These are phyloP conservation scores for Callipepla californica DNA, from an alignment of 2,113 vertebrate species.

Conservation along the genomic window DNA sequence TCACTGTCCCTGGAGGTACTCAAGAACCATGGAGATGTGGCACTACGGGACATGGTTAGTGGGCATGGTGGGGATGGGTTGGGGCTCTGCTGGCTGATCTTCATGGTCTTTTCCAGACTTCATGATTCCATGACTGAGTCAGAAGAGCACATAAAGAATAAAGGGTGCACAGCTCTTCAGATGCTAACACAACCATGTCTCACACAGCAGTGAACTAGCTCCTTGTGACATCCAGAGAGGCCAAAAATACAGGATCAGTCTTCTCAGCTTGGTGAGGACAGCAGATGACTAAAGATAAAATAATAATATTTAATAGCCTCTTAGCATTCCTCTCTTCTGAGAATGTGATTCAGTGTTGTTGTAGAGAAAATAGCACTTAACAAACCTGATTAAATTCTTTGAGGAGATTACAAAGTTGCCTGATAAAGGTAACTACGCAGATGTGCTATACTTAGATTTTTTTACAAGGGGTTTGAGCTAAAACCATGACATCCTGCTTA, in stretches of 20 bases:
- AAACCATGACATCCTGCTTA: conserved; percentile 61
- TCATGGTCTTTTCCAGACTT: no score
- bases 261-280: background rate
- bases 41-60: no score
- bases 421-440: conserved; percentile 69
- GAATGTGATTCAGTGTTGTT: conserved; percentile 55
- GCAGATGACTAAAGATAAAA: background rate
- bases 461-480: conserved; percentile 57
- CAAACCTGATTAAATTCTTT: conserved; percentile 59
- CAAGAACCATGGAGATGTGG: no score
- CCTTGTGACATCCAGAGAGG: background rate
- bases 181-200: background rate
- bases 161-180: conserved; percentile 45
- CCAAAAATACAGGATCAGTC: background rate
- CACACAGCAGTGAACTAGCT: conserved; percentile 34
- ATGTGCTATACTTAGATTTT: conserved; percentile 67
- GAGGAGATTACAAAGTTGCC: conserved; percentile 58
- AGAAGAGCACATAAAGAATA: conserved; percentile 52
- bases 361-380: conserved; percentile 59
- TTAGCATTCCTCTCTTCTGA: conserved; percentile 11
- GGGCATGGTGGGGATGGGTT: no score
- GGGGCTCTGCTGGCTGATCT: no score
- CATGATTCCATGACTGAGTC: conserved; percentile 7
- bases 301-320: background rate
- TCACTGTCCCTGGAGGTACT: no score